A percentile compares a stretch with the other conserved stretches of the same genome.
phyloP scores from a whole-genome alignment of 2,888 invertebrate genomes.

The Cancer borealis region DNA sequence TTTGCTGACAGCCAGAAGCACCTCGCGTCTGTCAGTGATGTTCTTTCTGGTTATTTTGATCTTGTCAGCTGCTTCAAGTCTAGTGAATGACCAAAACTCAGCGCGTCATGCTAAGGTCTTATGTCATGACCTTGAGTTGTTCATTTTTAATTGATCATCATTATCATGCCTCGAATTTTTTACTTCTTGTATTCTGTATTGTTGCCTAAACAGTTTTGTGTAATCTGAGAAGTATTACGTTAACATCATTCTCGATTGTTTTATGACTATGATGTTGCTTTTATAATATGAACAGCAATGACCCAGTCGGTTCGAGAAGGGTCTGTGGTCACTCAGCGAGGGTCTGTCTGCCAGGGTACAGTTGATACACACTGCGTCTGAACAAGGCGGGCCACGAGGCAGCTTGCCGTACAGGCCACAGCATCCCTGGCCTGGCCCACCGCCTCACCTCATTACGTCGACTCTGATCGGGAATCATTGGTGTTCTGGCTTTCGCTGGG shows the following conservation, averaged over 20 bases:
- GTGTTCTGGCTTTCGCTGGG: not conserved
- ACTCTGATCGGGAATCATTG: constrained; percentile 5
- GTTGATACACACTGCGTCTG: not conserved
- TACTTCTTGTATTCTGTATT: not conserved
- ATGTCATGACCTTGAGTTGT: not conserved
- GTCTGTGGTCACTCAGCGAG: not conserved
- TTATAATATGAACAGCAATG: not conserved
- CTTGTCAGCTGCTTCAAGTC: not conserved
- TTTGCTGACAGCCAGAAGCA: constrained; percentile 39
- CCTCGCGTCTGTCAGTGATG: constrained; percentile 35
- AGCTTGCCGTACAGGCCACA: not conserved
- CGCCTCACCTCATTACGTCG: not conserved
- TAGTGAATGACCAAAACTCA: not conserved
- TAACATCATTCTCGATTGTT: not conserved
- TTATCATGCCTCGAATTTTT: not conserved
- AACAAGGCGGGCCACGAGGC: not conserved
- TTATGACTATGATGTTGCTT: not conserved
- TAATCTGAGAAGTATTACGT: not conserved
- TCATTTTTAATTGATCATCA: not conserved
- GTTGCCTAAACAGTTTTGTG: not conserved
- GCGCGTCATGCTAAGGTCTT: not conserved
- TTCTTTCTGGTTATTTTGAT: constrained; percentile 5
- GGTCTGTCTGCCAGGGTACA: constrained; percentile 18
- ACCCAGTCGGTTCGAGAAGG: not conserved
- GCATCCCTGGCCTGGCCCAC: not conserved